phyloP scores from a whole-genome alignment of 2,113 vertebrate species.

The Orthonyx spaldingii region DNA sequence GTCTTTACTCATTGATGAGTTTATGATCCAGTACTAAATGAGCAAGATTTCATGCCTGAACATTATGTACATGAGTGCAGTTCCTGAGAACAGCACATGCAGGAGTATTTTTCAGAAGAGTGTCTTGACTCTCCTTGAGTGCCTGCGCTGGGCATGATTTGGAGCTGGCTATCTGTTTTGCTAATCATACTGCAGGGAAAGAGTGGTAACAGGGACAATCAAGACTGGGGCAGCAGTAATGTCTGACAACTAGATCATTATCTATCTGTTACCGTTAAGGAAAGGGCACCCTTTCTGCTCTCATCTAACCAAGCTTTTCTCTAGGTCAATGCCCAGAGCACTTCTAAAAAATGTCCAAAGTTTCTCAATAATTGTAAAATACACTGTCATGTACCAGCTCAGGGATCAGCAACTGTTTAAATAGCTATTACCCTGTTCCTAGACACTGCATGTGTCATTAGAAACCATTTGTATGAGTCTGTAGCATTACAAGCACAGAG shows the following conservation, averaged over 20 bases:
- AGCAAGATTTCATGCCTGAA: background rate
- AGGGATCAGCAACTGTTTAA: conserved; percentile 30
- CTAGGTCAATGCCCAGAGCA: background rate
- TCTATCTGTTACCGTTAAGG: background rate
- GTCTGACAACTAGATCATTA: background rate
- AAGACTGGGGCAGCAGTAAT: background rate
- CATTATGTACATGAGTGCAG: background rate
- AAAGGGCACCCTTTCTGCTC: background rate
- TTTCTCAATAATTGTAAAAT: conserved; percentile 28
- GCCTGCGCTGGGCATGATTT: background rate
- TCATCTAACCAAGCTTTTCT: conserved; percentile 8
- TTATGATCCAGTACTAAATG: background rate
- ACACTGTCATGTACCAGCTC: background rate
- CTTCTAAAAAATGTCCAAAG: background rate
- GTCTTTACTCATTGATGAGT: background rate
- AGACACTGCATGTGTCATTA: conserved; percentile 45
- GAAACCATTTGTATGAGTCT: conserved; percentile 43
- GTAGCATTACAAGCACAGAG: conserved; percentile 29
- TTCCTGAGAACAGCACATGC: background rate
- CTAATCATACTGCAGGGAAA: background rate
- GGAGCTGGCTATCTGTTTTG: background rate
- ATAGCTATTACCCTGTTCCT: conserved; percentile 30
- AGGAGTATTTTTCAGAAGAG: background rate
- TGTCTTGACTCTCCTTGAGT: background rate
- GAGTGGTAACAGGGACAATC: background rate